Percentiles rank a stretch among this genome's conserved stretches.
Evolutionary conservation across 2,797 vertebrate species (phyloP).

Genomic region (Peromyscus aztecus): DNA sequence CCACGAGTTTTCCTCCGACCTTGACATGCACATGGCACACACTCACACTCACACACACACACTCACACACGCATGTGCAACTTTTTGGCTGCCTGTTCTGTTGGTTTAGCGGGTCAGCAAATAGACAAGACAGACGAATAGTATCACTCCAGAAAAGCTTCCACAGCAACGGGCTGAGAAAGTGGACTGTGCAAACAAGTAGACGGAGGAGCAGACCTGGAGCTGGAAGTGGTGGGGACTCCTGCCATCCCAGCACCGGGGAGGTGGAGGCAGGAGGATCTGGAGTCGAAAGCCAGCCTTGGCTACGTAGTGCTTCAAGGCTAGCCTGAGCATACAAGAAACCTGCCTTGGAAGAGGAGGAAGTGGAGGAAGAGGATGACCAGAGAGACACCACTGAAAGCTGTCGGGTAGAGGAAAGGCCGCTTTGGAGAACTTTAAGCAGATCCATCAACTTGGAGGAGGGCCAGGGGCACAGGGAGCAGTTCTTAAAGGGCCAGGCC

Average conservation of each 20-base stretch:
- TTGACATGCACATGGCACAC: not conserved
- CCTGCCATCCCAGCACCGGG: not conserved
- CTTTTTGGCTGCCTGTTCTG: not conserved
- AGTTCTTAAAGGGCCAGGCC: not conserved
- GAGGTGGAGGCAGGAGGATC: not conserved
- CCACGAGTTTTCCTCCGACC: not conserved
- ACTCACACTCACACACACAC: too few species aligned
- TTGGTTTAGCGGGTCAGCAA: not conserved
- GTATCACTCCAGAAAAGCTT: not conserved
- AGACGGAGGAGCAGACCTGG: not conserved
- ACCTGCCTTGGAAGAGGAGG: not conserved
- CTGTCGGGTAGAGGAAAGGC: not conserved
- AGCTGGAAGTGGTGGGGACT: not conserved
- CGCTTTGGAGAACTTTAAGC: not conserved
- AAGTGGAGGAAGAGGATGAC: not conserved
- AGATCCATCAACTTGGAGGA: not conserved
- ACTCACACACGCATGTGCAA: not conserved
- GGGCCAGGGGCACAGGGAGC: not conserved
- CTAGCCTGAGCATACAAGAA: not conserved
- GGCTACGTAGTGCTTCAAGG: too few species aligned
- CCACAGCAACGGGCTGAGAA: not conserved
- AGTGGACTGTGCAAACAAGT: not conserved
- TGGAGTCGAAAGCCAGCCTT: not conserved
- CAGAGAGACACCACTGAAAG: not conserved
- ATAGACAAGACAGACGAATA: not conserved